Evolutionary conservation across 2,113 vertebrate species (phyloP), one percentile per base, ranked within the genome.

Genomic region (Toxotes jaculatrix): DNA sequence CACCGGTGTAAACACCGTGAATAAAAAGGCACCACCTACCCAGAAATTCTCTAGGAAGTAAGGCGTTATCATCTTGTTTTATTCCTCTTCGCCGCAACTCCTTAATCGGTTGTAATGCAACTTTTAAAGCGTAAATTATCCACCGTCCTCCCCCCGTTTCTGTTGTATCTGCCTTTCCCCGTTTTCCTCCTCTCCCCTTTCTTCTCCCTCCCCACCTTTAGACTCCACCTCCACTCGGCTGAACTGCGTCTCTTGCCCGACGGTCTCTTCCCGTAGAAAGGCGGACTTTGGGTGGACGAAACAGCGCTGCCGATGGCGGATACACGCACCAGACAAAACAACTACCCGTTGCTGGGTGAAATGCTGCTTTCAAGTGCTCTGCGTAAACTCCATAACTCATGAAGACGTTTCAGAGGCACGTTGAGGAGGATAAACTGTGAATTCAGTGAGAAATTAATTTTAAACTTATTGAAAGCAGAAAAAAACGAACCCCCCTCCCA

Each of bases 21-120:
- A 83, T 65, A 87, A 84, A 78, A 65, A 66, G 64, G 60, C 69
- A 87, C 77, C 69, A 94, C 96, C 77, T 96, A 98, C 97, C 97
- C 97, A 98, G 84, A 98, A 98, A 95, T 91, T 96, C 93, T 98
- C 96, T 61, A 96, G 94, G 94, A 98, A 98, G 95, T 96, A 97
- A 82, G 96, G 97, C 95, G 96, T 96, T 94, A 96, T 95, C 96
- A 97, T 97, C 93, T 90, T 96, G 93, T 77, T 81, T 79, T 61
- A 77, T 71, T 94, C 91, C 83, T 87, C 77, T 87, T 84, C 45
- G 64, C 87, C 76, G 78, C 77, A 60, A 77, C 82, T 85, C 69
- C 68, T 72, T 16, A 60, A 40, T 64, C 63, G 21, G 74, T 85
- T 77, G 68, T 80, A 81, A 76, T 75, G 81, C 38, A 83, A 88